Evolutionary conservation across 2,797 vertebrate genomes (phyloP), one percentile per base, ranked within the genome.

Genomic region (Apogon talboti): DNA sequence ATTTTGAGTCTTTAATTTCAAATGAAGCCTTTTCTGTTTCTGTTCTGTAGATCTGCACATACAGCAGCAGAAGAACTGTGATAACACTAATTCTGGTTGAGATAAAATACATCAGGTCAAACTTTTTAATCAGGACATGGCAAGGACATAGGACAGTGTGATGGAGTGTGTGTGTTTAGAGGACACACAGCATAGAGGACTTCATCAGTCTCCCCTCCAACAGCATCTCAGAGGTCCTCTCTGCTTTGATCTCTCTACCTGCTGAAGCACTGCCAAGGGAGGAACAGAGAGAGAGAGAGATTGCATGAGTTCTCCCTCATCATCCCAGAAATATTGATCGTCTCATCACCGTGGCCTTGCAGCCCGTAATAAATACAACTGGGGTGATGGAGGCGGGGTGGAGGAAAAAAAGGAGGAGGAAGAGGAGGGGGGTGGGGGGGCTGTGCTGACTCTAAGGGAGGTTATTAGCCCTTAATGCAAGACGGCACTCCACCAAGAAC

Each of bases 301-400:
- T 76, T 78, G 88, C 84, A 83, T 64, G 73, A 85, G 81, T 86
- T 87, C 82, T 90, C 82, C 82, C 87, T 87, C 89, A 89, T 92
- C 91, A 92, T 90, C 84, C 86, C 79, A 85, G 89, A 90, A 90
- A 90, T 92, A 93, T 93, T 86, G 91, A 93, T 92, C 54, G 79
- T 75, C 87, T 92, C 84, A 88, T 93, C 90, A 85, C 83, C 48
- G 74, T 78, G 90, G 91, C 91, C 92, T 93, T 91, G 88, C 86
- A 85, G 85, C 81, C 82, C 68, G 65, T 88, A 91, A 92, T 93
- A 93, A 94, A 94, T 92, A 92, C 89, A 90, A 83, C 77, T 85
- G 79, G 76, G 76, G 70, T 83, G 88, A 82, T 83, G 76, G 80
- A 77, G 74, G 68, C 19, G 40, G 60, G 30, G 68, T 42, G 56